These are phyloP conservation scores for Corythoichthys intestinalis DNA, from an alignment of 2,113 vertebrate genomes.

Conservation along the genomic window DNA sequence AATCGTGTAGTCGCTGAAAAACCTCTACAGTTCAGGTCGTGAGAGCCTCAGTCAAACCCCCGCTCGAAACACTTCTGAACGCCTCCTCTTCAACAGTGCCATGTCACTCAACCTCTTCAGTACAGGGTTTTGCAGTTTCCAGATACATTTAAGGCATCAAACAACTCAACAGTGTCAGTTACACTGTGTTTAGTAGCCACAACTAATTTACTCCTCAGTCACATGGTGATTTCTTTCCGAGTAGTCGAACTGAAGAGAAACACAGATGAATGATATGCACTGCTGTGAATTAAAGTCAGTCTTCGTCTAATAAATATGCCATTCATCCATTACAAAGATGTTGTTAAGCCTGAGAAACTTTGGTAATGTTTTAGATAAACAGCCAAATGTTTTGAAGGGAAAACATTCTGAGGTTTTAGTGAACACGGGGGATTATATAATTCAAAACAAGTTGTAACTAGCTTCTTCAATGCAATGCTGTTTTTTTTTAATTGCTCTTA, in stretches of 20 bases:
- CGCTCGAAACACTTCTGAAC: conserved; percentile 40
- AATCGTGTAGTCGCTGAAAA: too few species aligned
- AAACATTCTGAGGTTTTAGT: neutral
- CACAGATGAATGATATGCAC: conserved; percentile 22
- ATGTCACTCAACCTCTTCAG: conserved; percentile 19
- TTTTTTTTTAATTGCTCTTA: neutral
- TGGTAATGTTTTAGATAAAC: conserved; percentile 27
- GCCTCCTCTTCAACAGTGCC: conserved; percentile 33
- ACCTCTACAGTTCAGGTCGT: conserved; percentile 18
- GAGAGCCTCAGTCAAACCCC: conserved; percentile 66
- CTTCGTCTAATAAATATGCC: conserved; percentile 53
- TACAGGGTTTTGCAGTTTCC: conserved; percentile 9
- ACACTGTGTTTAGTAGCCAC: conserved; percentile 23
- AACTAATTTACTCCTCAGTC: conserved; percentile 26
- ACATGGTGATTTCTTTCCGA: conserved; percentile 12
- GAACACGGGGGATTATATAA: neutral
- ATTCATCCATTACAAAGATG: conserved; percentile 57
- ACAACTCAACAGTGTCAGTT: conserved; percentile 11
- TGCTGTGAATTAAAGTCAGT: conserved; percentile 34
- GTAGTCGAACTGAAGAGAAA: conserved; percentile 27
- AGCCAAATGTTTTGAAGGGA: neutral
- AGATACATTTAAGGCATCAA: conserved; percentile 12
- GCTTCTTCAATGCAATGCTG: neutral
- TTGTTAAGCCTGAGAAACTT: conserved; percentile 51
- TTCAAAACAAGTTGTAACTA: neutral